phyloP scores from a whole-genome alignment of 2,797 vertebrate species.

The Melanogrammus aeglefinus region DNA sequence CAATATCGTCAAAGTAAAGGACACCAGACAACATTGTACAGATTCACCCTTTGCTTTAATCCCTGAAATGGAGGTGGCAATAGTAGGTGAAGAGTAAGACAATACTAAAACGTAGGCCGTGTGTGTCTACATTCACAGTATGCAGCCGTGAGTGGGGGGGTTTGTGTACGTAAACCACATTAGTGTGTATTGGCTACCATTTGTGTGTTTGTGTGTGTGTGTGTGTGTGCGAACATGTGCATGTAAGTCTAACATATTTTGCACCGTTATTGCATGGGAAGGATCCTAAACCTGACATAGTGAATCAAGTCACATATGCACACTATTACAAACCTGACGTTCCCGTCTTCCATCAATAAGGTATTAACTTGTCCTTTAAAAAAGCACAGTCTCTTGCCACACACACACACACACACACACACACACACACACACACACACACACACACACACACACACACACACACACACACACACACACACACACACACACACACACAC shows the following conservation, averaged over 20 bases:
- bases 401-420: background rate
- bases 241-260: background rate
- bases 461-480: slow-evolving; percentile 22
- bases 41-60: slow-evolving; percentile 38
- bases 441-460: slow-evolving; percentile 21
- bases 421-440: slow-evolving; percentile 3
- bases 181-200: background rate
- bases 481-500: background rate
- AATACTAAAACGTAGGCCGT: slow-evolving; percentile 26
- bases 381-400: background rate
- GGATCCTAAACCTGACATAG: slow-evolving; percentile 35
- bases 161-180: background rate
- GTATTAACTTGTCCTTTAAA: background rate
- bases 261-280: slow-evolving; percentile 35
- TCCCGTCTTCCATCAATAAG: too few species aligned
- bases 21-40: slow-evolving; percentile 4
- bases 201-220: slow-evolving; percentile 12
- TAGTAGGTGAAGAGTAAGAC: slow-evolving; percentile 40
- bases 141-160: slow-evolving; percentile 14
- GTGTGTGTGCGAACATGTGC: slow-evolving; percentile 12
- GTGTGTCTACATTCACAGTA: slow-evolving; percentile 45
- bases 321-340: slow-evolving; percentile 17
- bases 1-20: background rate
- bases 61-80: slow-evolving; percentile 36
- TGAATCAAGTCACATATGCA: slow-evolving; percentile 36